phyloP scores from a whole-genome alignment of 2,797 vertebrate genomes.

The Poliocrania exsul region DNA sequence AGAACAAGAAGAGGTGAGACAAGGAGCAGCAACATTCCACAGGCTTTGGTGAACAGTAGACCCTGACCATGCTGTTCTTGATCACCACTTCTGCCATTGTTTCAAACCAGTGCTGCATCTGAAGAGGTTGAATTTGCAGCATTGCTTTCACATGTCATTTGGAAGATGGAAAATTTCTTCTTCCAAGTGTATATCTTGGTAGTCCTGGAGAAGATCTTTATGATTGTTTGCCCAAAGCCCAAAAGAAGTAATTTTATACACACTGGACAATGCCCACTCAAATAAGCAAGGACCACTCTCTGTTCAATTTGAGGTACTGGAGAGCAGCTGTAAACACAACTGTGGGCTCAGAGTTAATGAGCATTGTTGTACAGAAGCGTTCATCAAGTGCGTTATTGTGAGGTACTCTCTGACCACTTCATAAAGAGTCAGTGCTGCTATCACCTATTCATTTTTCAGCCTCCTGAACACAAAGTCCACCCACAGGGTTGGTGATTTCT shows the following conservation, averaged over 20 bases:
- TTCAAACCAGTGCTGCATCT: neutral
- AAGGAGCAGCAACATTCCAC: neutral
- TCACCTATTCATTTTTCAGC: neutral
- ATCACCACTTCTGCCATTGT: neutral
- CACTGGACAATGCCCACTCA: neutral
- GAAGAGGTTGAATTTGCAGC: neutral
- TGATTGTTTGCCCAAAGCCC: neutral
- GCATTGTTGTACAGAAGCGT: neutral
- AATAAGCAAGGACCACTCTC: neutral
- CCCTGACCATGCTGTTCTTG: neutral
- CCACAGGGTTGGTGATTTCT: neutral
- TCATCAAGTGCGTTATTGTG: neutral
- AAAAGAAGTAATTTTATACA: neutral
- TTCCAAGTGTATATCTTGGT: neutral
- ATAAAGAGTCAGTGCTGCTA: neutral
- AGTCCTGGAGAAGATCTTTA: neutral
- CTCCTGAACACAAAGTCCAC: neutral
- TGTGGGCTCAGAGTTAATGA: neutral
- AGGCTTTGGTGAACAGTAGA: neutral
- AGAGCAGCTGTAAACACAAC: neutral
- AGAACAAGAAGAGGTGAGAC: neutral
- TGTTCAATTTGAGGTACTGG: neutral
- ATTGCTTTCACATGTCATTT: rapidly evolving
- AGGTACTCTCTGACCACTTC: neutral
- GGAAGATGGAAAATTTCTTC: neutral